These are phyloP conservation scores for Bubalus kerabau DNA, from an alignment of 2,113 vertebrate genomes.

Conservation along the genomic window DNA sequence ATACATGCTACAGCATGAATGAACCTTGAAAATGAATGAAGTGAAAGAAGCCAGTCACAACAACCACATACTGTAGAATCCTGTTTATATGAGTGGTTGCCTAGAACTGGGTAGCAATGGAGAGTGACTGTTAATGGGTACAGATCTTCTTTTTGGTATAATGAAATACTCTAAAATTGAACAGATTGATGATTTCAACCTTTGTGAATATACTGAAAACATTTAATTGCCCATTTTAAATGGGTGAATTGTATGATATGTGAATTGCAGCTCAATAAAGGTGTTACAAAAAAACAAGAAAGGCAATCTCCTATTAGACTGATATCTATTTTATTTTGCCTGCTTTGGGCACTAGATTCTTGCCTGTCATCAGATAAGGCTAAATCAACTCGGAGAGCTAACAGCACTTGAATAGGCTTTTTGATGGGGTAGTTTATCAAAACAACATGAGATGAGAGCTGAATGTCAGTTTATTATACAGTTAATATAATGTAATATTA, in stretches of 20 bases:
- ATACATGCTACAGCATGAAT: neutral
- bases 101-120: neutral
- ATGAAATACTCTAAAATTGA: neutral
- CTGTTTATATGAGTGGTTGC: neutral
- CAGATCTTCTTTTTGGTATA: neutral
- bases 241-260: neutral
- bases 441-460: neutral
- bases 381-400: neutral
- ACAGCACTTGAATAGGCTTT: neutral
- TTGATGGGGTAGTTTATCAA: neutral
- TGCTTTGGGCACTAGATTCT: neutral
- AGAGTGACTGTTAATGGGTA: neutral
- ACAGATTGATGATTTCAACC: conserved; percentile 1
- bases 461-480: neutral
- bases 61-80: neutral
- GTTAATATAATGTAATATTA: neutral
- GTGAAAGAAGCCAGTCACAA: neutral
- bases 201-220: neutral
- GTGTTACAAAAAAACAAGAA: neutral
- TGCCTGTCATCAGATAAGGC: neutral
- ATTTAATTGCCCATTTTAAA: neutral
- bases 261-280: neutral
- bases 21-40: neutral
- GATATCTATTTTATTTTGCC: neutral
- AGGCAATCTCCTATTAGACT: neutral